A percentile compares a stretch with the other conserved stretches of the same genome.
These are phyloP conservation scores for Gymnopithys bicolor DNA, from an alignment of 2,797 vertebrate genomes.

Conservation along the genomic window DNA sequence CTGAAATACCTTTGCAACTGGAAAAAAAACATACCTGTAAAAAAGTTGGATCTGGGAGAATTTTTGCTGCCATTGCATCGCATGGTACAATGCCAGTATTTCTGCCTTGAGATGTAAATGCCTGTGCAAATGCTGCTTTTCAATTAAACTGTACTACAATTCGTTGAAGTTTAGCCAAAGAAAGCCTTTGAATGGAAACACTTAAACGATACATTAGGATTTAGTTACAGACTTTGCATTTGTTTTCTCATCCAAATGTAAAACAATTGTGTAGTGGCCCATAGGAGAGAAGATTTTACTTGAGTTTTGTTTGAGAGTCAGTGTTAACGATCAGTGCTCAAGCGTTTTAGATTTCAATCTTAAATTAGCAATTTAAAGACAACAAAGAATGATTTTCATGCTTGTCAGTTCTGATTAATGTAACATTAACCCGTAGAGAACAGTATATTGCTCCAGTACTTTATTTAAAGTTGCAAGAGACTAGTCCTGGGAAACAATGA, in stretches of 20 bases:
- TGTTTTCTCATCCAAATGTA: conserved; percentile 68
- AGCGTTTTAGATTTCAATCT: conserved; percentile 74
- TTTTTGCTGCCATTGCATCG: background rate
- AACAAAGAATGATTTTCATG: conserved; percentile 72
- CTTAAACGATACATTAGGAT: conserved; percentile 53
- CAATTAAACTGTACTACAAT: conserved; percentile 59
- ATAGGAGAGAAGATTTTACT: conserved; percentile 49
- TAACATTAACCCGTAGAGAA: conserved; percentile 61
- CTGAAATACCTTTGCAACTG: background rate
- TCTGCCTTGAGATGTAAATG: conserved; percentile 63
- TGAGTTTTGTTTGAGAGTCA: conserved; percentile 49
- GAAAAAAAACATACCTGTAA: background rate
- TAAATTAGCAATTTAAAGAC: conserved; percentile 73
- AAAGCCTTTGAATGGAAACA: conserved; percentile 45
- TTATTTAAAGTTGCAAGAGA: conserved; percentile 40
- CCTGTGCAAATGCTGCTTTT: conserved; percentile 35
- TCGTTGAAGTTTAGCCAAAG: conserved; percentile 63
- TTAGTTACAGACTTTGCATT: conserved; percentile 70
- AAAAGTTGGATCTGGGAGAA: background rate
- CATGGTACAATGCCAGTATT: background rate
- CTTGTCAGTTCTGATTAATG: conserved; percentile 71
- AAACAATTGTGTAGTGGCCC: conserved; percentile 51
- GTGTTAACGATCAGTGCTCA: conserved; percentile 58
- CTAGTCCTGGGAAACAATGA: conserved; percentile 25
- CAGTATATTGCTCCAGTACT: conserved; percentile 38